Evolutionary conservation across 2,888 invertebrate genomes (phyloP).

Genomic region (Oscheius sp.): DNA sequence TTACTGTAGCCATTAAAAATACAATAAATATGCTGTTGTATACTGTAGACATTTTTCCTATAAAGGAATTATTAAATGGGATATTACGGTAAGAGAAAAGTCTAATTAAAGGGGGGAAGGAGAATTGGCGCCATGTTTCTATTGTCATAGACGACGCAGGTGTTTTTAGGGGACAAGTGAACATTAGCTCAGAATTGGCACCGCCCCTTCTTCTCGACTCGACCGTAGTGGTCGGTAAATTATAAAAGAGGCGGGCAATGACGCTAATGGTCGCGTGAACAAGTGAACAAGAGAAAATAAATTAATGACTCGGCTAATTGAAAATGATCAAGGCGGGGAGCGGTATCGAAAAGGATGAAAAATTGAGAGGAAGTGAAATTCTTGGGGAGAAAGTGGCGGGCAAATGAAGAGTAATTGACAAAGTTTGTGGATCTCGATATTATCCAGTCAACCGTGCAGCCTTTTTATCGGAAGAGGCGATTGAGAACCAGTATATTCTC

Average conservation of each 20-base stretch:
- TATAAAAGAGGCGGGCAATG: not conserved
- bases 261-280: not conserved
- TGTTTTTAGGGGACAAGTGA: not conserved
- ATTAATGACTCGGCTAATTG: not conserved
- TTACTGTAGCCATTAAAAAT: not conserved
- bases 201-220: not conserved
- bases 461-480: no score
- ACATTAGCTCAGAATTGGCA: not conserved
- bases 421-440: no score
- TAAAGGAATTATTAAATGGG: no score
- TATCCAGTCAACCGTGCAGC: no score
- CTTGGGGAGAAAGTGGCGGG: no score
- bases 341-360: no score
- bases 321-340: not conserved
- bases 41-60: no score
- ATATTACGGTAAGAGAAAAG: not conserved
- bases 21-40: not conserved
- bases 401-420: no score
- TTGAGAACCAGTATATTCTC: no score
- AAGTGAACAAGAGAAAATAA: not conserved
- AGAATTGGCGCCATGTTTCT: slow-evolving; percentile 17
- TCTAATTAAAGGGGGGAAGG: not conserved
- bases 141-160: not conserved
- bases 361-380: no score
- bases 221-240: slow-evolving; percentile 6